A percentile compares a stretch with the other conserved stretches of the same genome.
phyloP scores from a whole-genome alignment of 2,113 vertebrate genomes.

The Triplophysa rosa region DNA sequence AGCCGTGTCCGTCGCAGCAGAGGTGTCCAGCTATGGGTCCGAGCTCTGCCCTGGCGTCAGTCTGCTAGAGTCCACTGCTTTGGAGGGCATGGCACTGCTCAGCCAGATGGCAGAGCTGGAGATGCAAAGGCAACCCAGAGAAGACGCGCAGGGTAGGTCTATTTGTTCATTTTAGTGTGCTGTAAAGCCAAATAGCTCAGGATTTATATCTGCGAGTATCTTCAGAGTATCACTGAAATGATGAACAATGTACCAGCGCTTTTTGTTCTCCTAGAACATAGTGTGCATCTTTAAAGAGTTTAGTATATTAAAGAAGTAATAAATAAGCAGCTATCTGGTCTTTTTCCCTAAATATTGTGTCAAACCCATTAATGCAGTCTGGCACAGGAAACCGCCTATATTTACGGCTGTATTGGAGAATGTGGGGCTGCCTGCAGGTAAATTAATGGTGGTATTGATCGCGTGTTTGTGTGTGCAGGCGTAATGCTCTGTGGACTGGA shows the following conservation, averaged over 20 bases:
- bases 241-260: constrained; percentile 11
- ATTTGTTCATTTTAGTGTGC: not conserved
- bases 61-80: constrained; percentile 74
- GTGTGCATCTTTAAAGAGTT: not conserved
- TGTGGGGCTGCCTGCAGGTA: not conserved
- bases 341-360: not conserved
- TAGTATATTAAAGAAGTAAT: constrained; percentile 3
- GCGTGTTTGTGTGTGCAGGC: constrained; percentile 57
- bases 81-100: constrained; percentile 92
- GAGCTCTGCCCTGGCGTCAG: constrained; percentile 63
- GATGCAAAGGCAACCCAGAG: constrained; percentile 79
- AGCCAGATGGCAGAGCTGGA: constrained; percentile 91
- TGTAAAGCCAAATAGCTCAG: constrained; percentile 27
- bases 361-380: constrained; percentile 11
- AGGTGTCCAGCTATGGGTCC: constrained; percentile 43
- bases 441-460: constrained; percentile 49
- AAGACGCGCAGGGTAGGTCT: constrained; percentile 70
- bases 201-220: constrained; percentile 29
- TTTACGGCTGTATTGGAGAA: constrained; percentile 30
- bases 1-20: constrained; percentile 62
- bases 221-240: constrained; percentile 17
- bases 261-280: not conserved
- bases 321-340: not conserved
- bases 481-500: constrained; percentile 80
- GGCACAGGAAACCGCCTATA: not conserved